Evolutionary conservation across 1,140 invertebrate species (phyloP), one percentile per base, ranked within the genome.

Genomic region (Drosophila bipectinata): DNA sequence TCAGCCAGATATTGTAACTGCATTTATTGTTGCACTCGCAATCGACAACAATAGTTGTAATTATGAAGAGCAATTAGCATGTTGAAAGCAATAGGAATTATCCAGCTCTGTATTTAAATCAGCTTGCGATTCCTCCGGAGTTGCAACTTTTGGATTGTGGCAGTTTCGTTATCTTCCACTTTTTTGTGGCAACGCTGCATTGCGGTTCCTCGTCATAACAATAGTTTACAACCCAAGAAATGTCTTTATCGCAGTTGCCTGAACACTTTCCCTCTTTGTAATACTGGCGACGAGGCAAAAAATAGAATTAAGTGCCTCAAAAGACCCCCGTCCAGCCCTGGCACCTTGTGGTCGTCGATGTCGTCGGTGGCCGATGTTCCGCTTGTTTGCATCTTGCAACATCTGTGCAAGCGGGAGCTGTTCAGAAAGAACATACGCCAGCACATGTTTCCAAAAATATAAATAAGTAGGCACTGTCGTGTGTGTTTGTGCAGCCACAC

Each of bases 311-410:
- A 9, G 34, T 37, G 34, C 2, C 34, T 37, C 34, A 37, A 0
- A 37, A 37, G 26, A 28, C 26, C 26, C 26, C 56, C 41, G 44
- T 28, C 26, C 39, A 26, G n/a, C 61, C 54, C 45, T 44, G 76
- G 54, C 57, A 79, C 80, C 72, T 79, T 77, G 63, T 66, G 41
- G 28, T 66, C 45, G 39, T 66, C 45, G 39, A 24, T 55, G 66
- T 34, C 56, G 64, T 49, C 32, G 52, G 63, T 58, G 54, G 37
- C 75, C 72, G 79, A 41, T 77, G 81, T 79, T 72, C 53, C 67
- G 80, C 80, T 79, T 84, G 80, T 84, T 84, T 84, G 81, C 81
- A 84, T 84, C 77, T 84, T 84, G 81, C 81, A 84, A 84, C 81
- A 84, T 84, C 81, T 84, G 81, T 84, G 72, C 77, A 85, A 84